Evolutionary conservation across 2,797 vertebrate genomes (phyloP).

Genomic region (Euthynnus affinis): DNA sequence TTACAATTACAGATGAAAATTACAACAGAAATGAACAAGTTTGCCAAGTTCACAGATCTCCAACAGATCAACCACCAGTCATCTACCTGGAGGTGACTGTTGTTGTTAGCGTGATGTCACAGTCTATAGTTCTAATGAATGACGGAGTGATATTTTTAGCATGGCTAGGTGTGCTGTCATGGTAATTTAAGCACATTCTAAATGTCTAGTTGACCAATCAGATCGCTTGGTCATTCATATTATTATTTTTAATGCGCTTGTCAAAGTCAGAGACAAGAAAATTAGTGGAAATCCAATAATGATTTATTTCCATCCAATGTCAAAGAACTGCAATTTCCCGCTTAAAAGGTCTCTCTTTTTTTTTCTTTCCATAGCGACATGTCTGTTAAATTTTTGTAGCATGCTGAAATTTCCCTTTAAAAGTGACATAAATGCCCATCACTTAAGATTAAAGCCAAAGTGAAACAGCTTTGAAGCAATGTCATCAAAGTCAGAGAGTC

Average conservation of each 20-base stretch:
- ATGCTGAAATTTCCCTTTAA: slow-evolving; percentile 52
- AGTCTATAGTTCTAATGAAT: too few relatives aligned
- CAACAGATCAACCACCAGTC: too few relatives aligned
- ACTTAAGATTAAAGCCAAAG: slow-evolving; percentile 61
- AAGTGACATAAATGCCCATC: slow-evolving; percentile 53
- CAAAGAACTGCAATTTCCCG: slow-evolving; percentile 38
- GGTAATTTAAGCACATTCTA: too few relatives aligned
- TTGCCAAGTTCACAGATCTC: too few relatives aligned
- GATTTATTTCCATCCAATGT: slow-evolving; percentile 47
- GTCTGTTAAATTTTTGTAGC: slow-evolving; percentile 33
- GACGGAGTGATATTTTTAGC: too few relatives aligned
- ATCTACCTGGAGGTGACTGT: too few relatives aligned
- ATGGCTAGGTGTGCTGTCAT: too few relatives aligned
- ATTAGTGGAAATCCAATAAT: slow-evolving; percentile 41
- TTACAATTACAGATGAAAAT: too few relatives aligned
- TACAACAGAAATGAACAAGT: too few relatives aligned
- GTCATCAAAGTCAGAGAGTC: slow-evolving; percentile 56
- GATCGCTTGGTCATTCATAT: too few relatives aligned
- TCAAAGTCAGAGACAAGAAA: slow-evolving; percentile 55
- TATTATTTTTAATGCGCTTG: slow-evolving; percentile 35
- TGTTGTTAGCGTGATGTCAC: too few relatives aligned
- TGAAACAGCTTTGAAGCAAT: slow-evolving; percentile 66
- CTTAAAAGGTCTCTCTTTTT: slow-evolving; percentile 38
- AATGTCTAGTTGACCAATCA: too few relatives aligned
- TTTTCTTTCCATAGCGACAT: slow-evolving; percentile 14